Percentiles rank a stretch among this genome's conserved stretches.
Conservation (phyloP, 2,888 invertebrate genomes). For the Drosophila kambysellisi region DNA sequence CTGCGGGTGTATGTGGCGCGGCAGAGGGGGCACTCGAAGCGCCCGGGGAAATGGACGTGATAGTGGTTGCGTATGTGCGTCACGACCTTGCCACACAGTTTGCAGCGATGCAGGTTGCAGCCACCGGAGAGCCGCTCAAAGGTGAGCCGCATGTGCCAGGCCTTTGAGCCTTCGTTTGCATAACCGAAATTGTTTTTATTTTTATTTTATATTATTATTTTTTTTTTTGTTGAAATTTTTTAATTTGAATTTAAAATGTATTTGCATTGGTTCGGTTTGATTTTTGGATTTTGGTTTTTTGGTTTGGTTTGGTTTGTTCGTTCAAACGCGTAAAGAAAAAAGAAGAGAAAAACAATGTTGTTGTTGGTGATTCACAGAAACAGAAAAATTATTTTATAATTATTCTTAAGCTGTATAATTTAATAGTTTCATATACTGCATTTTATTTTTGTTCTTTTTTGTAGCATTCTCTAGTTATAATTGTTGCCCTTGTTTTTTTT, state of each 20-base stretch:
- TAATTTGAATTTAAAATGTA: slow-evolving; percentile 32
- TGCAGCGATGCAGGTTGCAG: slow-evolving; percentile 97
- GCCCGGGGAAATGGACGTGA: slow-evolving; percentile 96
- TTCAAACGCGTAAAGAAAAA: slow-evolving; percentile 84
- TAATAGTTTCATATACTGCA: slow-evolving; percentile 51
- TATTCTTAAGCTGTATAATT: slow-evolving; percentile 79
- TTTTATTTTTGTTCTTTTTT: slow-evolving; percentile 39
- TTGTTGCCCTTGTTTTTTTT: slow-evolving; percentile 34
- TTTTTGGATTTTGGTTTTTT: slow-evolving; percentile 41
- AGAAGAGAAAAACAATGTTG: slow-evolving; percentile 85
- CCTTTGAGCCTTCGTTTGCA: slow-evolving; percentile 90
- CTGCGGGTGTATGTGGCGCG: slow-evolving; percentile 96
- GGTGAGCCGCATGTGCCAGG: slow-evolving; percentile 97
- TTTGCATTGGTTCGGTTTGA: slow-evolving; percentile 49
- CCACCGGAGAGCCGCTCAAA: slow-evolving; percentile 97
- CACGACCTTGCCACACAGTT: slow-evolving; percentile 97
- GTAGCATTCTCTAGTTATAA: slow-evolving; percentile 33
- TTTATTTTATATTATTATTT: slow-evolving; percentile 18
- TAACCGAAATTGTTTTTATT: neutral
- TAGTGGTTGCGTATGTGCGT: slow-evolving; percentile 97
- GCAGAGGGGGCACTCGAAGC: slow-evolving; percentile 96
- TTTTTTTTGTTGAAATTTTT: slow-evolving; percentile 41
- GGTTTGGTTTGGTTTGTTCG: slow-evolving; percentile 61
- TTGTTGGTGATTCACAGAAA: slow-evolving; percentile 85
- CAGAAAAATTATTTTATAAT: slow-evolving; percentile 81